Conservation (phyloP, 2,888 invertebrate genomes). For the Sinodicranocentrus sp. region DNA sequence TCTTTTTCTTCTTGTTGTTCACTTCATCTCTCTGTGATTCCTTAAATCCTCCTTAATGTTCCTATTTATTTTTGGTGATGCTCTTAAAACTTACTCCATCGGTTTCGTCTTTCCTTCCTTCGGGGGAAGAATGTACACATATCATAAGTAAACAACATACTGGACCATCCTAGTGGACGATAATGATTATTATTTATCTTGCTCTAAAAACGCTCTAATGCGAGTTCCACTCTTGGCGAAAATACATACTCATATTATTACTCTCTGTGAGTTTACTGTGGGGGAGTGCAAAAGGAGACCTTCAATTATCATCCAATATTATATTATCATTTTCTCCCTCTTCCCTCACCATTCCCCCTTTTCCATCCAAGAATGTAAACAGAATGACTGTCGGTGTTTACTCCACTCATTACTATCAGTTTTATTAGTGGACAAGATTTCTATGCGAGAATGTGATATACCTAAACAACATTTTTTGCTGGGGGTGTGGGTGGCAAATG, state of each 20-base stretch:
- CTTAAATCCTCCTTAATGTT: slow-evolving; percentile 66
- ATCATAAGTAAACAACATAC: slow-evolving; percentile 11
- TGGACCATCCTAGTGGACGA: background rate
- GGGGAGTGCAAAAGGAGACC: slow-evolving; percentile 41
- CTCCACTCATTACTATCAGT: background rate
- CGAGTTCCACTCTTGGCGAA: no score
- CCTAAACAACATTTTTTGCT: no score
- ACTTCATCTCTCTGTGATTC: slow-evolving; percentile 52
- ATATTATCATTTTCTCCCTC: slow-evolving; percentile 14
- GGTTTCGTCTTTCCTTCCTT: background rate
- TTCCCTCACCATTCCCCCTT: background rate
- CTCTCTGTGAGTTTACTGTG: no score
- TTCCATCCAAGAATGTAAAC: no score
- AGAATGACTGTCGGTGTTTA: no score
- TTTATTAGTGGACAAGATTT: no score
- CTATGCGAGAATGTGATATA: no score
- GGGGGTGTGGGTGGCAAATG: no score
- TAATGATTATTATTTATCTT: slow-evolving; percentile 16
- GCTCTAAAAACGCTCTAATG: background rate
- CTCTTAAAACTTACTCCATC: slow-evolving; percentile 10
- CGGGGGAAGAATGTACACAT: background rate
- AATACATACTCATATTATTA: no score
- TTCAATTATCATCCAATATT: slow-evolving; percentile 53
- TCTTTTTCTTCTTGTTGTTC: background rate
- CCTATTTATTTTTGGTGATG: slow-evolving; percentile 42